Percentiles rank a stretch among this genome's conserved stretches.
Conservation (phyloP, 2,888 invertebrate genomes). For the Clepsis dumicolana region DNA sequence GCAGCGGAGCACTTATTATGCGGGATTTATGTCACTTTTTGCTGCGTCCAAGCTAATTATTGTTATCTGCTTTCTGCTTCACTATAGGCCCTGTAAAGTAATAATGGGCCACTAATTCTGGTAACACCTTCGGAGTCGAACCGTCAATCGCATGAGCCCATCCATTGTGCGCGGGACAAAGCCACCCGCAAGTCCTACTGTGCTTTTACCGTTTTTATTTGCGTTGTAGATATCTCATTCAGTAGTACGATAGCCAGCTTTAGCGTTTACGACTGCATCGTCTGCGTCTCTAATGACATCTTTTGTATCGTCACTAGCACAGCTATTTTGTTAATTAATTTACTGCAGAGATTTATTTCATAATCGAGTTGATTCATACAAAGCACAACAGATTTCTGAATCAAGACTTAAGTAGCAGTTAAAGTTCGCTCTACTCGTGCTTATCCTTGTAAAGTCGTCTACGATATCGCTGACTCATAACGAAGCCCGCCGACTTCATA, state of each 20-base stretch:
- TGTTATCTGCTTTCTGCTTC: conserved; percentile 84
- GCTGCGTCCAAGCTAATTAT: conserved; percentile 82
- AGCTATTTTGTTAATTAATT: background rate
- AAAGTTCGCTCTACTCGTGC: background rate
- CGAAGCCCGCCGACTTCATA: conserved; percentile 54
- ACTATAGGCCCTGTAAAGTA: conserved; percentile 77
- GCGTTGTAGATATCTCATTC: conserved; percentile 78
- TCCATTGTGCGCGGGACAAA: conserved; percentile 77
- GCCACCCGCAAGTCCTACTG: conserved; percentile 81
- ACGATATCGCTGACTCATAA: conserved; percentile 60
- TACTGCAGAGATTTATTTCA: background rate
- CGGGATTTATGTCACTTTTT: conserved; percentile 86
- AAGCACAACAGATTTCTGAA: background rate
- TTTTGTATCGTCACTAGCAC: conserved; percentile 9
- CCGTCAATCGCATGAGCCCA: conserved; percentile 73
- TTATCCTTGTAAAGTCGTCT: background rate
- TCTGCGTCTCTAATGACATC: conserved; percentile 23
- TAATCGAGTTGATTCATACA: background rate
- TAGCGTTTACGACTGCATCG: conserved; percentile 54
- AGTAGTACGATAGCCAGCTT: conserved; percentile 58
- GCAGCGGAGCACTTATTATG: conserved; percentile 80
- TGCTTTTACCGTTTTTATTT: conserved; percentile 77
- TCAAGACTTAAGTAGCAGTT: background rate
- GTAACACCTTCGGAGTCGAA: conserved; percentile 81
- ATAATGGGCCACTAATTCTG: conserved; percentile 85